Percentiles rank a stretch among this genome's conserved stretches.
phyloP scores from a whole-genome alignment of 2,113 vertebrate genomes.

The Oceanites oceanicus region DNA sequence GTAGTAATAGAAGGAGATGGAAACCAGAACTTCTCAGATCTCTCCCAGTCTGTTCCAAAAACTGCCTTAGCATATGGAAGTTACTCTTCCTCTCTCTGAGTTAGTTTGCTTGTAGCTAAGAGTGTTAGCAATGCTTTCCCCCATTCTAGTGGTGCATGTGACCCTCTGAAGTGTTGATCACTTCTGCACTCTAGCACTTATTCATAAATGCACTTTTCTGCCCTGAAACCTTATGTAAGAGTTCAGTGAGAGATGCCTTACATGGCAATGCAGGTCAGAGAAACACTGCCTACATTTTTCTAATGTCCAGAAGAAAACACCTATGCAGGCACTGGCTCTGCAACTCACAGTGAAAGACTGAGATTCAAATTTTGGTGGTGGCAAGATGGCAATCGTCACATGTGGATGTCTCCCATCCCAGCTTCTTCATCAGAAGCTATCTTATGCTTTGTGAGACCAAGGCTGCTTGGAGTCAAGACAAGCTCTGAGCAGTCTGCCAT shows the following conservation, averaged over 20 bases:
- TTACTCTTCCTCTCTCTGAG: slow-evolving; percentile 14
- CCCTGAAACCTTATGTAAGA: neutral
- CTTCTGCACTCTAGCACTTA: neutral
- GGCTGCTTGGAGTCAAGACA: neutral
- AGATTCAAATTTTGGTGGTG: neutral
- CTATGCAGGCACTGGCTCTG: neutral
- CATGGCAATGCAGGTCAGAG: neutral
- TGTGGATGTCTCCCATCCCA: neutral
- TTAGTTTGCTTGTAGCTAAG: slow-evolving; percentile 36
- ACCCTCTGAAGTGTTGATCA: slow-evolving; percentile 31
- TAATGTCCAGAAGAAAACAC: neutral
- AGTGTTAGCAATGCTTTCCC: neutral
- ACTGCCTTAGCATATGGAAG: slow-evolving; percentile 20
- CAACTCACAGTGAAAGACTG: neutral
- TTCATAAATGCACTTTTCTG: neutral
- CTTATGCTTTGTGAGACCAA: neutral
- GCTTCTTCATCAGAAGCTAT: neutral
- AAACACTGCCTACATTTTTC: neutral
- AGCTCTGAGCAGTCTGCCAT: neutral
- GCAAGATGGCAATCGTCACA: neutral
- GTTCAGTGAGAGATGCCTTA: neutral
- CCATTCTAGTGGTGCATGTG: neutral
- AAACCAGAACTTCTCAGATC: slow-evolving; percentile 39
- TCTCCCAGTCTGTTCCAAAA: slow-evolving; percentile 25
- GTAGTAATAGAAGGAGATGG: neutral